A percentile compares a stretch with the other conserved stretches of the same genome.
These are phyloP conservation scores for Hoplias malabaricus DNA, from an alignment of 2,113 vertebrate genomes.

Conservation along the genomic window DNA sequence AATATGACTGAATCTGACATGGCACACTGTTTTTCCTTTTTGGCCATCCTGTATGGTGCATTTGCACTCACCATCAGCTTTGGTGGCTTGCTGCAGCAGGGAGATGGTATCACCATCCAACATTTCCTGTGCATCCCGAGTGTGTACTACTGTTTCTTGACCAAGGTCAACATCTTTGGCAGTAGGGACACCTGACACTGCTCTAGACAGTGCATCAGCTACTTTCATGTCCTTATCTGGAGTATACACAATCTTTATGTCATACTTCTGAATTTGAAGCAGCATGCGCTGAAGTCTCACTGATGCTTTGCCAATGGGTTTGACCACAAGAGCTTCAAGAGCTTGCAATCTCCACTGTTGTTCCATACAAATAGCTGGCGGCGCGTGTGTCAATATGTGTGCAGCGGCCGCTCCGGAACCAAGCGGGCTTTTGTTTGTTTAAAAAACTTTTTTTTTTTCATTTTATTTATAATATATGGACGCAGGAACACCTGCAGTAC, in stretches of 20 bases:
- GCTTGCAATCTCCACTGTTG: neutral
- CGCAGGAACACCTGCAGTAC: too few species aligned
- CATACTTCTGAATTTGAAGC: conserved; percentile 33
- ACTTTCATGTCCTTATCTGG: neutral
- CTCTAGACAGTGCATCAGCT: neutral
- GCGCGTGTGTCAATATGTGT: too few species aligned
- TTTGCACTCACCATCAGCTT: neutral
- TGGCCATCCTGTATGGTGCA: too few species aligned
- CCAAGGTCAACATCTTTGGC: neutral
- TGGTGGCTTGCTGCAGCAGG: neutral
- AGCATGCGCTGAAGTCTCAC: conserved; percentile 10
- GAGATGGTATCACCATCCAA: neutral
- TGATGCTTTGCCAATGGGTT: neutral
- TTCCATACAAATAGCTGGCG: too few species aligned
- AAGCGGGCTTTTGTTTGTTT: too few species aligned
- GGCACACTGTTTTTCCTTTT: too few species aligned
- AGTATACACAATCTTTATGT: neutral
- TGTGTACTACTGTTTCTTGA: neutral
- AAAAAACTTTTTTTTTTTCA: too few species aligned
- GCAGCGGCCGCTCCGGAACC: too few species aligned
- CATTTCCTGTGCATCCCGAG: neutral
- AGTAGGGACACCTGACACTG: neutral
- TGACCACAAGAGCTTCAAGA: conserved; percentile 6
- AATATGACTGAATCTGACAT: too few species aligned
- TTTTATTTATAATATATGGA: too few species aligned